These are phyloP conservation scores for Calyptomena viridis DNA, from an alignment of 2,113 vertebrate species.

Conservation along the genomic window DNA sequence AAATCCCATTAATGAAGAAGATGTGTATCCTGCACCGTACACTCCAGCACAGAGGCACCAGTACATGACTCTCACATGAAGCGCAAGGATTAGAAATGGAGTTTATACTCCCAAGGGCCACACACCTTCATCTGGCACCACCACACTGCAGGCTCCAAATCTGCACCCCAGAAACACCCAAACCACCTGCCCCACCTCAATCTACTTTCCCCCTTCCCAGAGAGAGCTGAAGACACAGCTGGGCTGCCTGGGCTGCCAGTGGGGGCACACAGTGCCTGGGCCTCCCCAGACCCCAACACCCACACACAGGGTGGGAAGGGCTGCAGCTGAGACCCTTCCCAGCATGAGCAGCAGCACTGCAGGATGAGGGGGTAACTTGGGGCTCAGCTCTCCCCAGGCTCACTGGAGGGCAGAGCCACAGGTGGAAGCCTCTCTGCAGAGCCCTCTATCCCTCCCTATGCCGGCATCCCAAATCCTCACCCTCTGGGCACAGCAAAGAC, in stretches of 20 bases:
- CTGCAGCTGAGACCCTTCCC: background rate
- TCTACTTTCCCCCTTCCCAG: accelerated
- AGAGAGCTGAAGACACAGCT: accelerated
- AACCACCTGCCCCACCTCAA: background rate
- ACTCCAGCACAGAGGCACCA: background rate
- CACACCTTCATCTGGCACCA: background rate
- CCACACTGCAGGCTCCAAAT: accelerated
- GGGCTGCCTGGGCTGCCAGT: accelerated
- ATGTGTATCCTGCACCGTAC: background rate
- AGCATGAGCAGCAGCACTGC: background rate
- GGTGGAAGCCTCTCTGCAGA: background rate
- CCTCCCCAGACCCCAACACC: accelerated
- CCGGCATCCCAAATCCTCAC: background rate
- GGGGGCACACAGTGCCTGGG: accelerated
- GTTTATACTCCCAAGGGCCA: background rate
- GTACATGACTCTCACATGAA: background rate
- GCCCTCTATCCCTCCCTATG: background rate
- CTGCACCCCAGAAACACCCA: background rate
- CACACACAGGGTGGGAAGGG: background rate
- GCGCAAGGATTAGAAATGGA: background rate
- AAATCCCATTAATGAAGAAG: background rate
- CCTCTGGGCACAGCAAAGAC: background rate
- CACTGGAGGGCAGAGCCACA: background rate
- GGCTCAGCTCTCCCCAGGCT: background rate
- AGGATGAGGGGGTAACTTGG: background rate